Conservation (phyloP, 37 sponge, comb jelly and placozoan species). For the Ianthella basta region DNA sequence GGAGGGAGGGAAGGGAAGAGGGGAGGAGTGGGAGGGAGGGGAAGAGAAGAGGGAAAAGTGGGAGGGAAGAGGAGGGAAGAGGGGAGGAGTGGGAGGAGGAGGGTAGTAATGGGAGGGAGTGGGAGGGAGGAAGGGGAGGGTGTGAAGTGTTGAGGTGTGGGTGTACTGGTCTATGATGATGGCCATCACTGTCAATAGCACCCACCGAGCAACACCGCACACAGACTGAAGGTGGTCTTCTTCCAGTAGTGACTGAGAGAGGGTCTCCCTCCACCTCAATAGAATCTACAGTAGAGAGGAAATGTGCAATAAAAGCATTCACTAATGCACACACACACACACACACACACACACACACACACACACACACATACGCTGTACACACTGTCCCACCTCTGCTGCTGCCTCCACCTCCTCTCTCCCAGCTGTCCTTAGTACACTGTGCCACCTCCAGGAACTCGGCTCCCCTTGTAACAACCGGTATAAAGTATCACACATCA, state of each 20-base stretch:
- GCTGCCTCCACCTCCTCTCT: background rate
- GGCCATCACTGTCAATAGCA: background rate
- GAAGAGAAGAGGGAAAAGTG: too few relatives aligned
- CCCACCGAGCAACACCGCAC: background rate
- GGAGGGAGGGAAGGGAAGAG: too few relatives aligned
- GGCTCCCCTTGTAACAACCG: background rate
- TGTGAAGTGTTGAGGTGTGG: background rate
- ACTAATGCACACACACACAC: background rate
- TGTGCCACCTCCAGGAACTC: background rate
- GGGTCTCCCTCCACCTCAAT: too few relatives aligned
- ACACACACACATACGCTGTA: background rate
- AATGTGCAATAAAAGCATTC: background rate
- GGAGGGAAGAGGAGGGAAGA: too few relatives aligned
- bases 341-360: background rate
- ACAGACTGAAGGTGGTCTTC: background rate
- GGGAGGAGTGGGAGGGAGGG: background rate
- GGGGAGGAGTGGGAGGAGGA: background rate
- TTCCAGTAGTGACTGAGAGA: too few relatives aligned
- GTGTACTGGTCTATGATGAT: background rate
- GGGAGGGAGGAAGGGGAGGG: constrained; percentile 10
- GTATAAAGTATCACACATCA: background rate
- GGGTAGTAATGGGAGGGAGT: too few relatives aligned
- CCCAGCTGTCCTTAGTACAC: background rate
- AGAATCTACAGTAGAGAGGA: too few relatives aligned
- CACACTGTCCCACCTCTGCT: background rate